A percentile compares a stretch with the other conserved stretches of the same genome.
phyloP scores from a whole-genome alignment of 2,113 vertebrate genomes.

The Rhineura floridana region DNA sequence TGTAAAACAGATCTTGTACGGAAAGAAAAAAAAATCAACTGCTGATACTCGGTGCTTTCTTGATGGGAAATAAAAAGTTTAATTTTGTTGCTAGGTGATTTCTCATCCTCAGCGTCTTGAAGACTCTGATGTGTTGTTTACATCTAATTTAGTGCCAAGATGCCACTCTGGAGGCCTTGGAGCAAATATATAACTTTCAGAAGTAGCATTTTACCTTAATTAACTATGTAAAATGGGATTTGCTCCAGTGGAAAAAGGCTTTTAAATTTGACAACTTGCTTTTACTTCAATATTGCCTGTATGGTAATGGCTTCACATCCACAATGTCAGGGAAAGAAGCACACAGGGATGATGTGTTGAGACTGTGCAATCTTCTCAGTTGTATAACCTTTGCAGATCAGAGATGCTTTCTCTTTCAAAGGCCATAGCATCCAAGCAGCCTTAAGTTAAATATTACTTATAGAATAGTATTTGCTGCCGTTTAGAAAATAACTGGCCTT shows the following conservation, averaged over 20 bases:
- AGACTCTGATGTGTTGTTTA: slow-evolving; percentile 50
- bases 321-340: slow-evolving; percentile 27
- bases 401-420: background rate
- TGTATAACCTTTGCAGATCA: background rate
- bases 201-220: slow-evolving; percentile 60
- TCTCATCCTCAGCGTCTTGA: slow-evolving; percentile 33
- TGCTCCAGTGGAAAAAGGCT: slow-evolving; percentile 51
- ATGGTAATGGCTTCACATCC: slow-evolving; percentile 41
- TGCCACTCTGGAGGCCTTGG: slow-evolving; percentile 44
- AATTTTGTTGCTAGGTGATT: slow-evolving; percentile 35
- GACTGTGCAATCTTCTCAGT: slow-evolving; percentile 33
- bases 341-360: background rate
- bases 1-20: slow-evolving; percentile 43
- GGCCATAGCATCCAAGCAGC: background rate
- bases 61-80: slow-evolving; percentile 52
- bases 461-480: background rate
- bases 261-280: slow-evolving; percentile 49
- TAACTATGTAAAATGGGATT: slow-evolving; percentile 57
- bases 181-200: slow-evolving; percentile 51
- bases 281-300: slow-evolving; percentile 44
- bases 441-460: background rate
- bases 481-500: background rate
- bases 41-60: slow-evolving; percentile 40
- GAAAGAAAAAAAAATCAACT: slow-evolving; percentile 8
- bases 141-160: slow-evolving; percentile 45